Evolutionary conservation across 2,797 vertebrate genomes (phyloP).

Genomic region (Channallabes apus): DNA sequence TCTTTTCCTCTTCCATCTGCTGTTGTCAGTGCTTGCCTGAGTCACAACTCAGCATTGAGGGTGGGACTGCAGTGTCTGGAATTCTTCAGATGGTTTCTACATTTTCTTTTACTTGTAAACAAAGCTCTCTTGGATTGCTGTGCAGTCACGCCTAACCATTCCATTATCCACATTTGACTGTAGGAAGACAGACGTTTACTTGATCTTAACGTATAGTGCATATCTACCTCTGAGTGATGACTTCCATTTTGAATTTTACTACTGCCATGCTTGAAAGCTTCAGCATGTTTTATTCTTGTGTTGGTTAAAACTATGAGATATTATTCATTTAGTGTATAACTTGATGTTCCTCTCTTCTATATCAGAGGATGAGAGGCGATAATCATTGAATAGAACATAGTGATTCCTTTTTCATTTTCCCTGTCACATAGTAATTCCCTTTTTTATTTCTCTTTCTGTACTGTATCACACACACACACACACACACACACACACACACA

Average conservation of each 20-base stretch:
- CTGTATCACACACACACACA: too few species aligned
- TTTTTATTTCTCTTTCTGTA: constrained; percentile 18
- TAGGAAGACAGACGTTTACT: constrained; percentile 30
- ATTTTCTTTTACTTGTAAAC: constrained; percentile 25
- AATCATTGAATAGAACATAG: constrained; percentile 40
- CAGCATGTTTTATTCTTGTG: constrained; percentile 16
- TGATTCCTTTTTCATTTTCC: constrained; percentile 30
- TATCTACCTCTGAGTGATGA: constrained; percentile 7
- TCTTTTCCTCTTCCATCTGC: constrained; percentile 41
- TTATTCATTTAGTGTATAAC: constrained; percentile 41
- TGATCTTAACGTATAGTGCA: constrained; percentile 29
- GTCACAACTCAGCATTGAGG: constrained; percentile 16
- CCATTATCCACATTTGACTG: constrained; percentile 21
- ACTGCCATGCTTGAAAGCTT: constrained; percentile 4
- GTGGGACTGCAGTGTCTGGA: constrained; percentile 15
- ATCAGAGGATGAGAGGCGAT: constrained; percentile 39
- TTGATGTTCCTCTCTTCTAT: constrained; percentile 26
- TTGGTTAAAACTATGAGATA: constrained; percentile 33
- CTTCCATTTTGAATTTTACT: constrained; percentile 30
- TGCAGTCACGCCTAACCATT: constrained; percentile 32
- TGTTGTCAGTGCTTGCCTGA: constrained; percentile 39
- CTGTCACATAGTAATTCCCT: constrained; percentile 13
- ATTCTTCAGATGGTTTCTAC: background rate
- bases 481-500: background rate
- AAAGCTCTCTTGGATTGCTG: constrained; percentile 12